Conservation (phyloP, 2,888 invertebrate genomes). For the Caenorhabditis sp. region DNA sequence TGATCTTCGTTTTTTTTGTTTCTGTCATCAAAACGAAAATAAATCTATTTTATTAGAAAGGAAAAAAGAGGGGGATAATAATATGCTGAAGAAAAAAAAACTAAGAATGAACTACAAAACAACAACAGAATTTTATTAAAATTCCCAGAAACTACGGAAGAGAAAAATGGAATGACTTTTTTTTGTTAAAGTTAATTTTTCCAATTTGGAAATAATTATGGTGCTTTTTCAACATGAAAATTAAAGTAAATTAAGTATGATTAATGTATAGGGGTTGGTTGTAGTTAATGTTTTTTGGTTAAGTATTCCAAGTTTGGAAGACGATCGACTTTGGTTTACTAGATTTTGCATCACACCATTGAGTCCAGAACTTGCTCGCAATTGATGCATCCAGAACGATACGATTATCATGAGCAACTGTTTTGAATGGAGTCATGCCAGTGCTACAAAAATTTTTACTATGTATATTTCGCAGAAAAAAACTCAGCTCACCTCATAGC, state of each 20-base stretch:
- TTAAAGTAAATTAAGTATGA: constrained; percentile 6
- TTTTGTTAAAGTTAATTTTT: no score
- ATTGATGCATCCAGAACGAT: constrained; percentile 45
- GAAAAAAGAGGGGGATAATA: neutral
- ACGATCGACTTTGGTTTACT: constrained; percentile 43
- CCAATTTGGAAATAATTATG: constrained; percentile 1
- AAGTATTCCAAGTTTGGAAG: constrained; percentile 43
- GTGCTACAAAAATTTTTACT: constrained; percentile 32
- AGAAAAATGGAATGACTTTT: neutral
- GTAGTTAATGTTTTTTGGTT: constrained; percentile 1
- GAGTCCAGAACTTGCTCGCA: constrained; percentile 42
- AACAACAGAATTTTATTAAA: neutral
- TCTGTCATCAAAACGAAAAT: no score
- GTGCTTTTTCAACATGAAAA: neutral
- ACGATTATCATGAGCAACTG: constrained; percentile 45
- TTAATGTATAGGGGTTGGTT: neutral
- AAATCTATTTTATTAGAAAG: neutral
- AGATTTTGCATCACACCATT: constrained; percentile 33
- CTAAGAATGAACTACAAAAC: neutral
- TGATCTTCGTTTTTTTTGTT: no score
- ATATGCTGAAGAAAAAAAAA: neutral
- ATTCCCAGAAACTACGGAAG: neutral
- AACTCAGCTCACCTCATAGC: constrained; percentile 39
- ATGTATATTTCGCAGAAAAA: no score
- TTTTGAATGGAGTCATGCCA: constrained; percentile 50